phyloP scores from a whole-genome alignment of 2,888 invertebrate species.

The Cosmorhoe ocellata region DNA sequence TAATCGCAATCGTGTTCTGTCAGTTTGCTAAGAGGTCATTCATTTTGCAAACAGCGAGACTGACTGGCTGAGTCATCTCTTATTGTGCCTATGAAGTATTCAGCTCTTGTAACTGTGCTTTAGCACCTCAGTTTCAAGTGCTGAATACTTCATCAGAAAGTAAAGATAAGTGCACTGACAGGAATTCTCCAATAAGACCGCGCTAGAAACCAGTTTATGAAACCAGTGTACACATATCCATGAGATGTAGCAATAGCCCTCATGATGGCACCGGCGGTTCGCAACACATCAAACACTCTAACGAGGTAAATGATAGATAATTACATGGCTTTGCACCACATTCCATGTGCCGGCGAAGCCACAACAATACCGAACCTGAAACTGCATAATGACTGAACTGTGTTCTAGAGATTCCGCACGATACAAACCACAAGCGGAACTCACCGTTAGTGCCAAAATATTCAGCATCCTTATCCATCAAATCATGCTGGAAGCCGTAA shows the following conservation, averaged over 20 bases:
- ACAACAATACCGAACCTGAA: conserved; percentile 43
- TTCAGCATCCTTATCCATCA: conserved; percentile 83
- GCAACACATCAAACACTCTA: conserved; percentile 29
- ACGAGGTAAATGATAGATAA: conserved; percentile 28
- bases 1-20: conserved; percentile 16
- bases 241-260: conserved; percentile 37
- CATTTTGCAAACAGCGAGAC: conserved; percentile 15
- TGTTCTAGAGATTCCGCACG: conserved; percentile 37
- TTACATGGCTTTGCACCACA: conserved; percentile 32
- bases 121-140: conserved; percentile 13
- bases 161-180: conserved; percentile 17
- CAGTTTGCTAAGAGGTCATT: conserved; percentile 15
- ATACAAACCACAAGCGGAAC: conserved; percentile 51
- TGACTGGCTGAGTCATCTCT: conserved; percentile 16
- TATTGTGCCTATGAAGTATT: conserved; percentile 1
- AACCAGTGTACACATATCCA: conserved; percentile 35
- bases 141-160: conserved; percentile 20
- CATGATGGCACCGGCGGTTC: conserved; percentile 30
- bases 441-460: conserved; percentile 85
- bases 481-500: conserved; percentile 88
- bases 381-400: conserved; percentile 36
- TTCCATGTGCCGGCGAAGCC: conserved; percentile 44
- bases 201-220: conserved; percentile 36
- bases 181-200: conserved; percentile 28
- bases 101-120: conserved; percentile 3